Evolutionary conservation across 2,888 invertebrate species (phyloP).

Genomic region (Agrilus cyanescens): DNA sequence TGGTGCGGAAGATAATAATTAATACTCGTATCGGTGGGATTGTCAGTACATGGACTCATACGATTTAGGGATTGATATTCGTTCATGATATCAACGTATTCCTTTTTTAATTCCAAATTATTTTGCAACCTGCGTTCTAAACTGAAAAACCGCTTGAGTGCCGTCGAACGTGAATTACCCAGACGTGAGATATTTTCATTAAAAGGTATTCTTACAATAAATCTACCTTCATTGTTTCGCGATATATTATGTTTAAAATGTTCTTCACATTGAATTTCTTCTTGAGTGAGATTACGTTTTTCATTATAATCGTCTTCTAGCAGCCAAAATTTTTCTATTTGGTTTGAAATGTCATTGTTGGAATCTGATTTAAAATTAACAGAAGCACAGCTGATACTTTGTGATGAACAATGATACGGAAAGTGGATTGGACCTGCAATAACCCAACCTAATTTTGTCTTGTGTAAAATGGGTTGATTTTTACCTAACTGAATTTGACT

Average conservation of each 20-base stretch:
- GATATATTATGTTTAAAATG: too few relatives aligned
- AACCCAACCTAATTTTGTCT: conserved; percentile 9
- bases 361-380: too few relatives aligned
- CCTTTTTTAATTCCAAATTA: conserved; percentile 5
- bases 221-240: conserved; percentile 5
- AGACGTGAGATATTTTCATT: conserved; percentile 5
- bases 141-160: conserved; percentile 8
- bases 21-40: too few relatives aligned
- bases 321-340: conserved; percentile 19
- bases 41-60: conserved; percentile 6
- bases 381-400: too few relatives aligned
- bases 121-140: conserved; percentile 10
- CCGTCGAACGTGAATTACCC: conserved; percentile 7
- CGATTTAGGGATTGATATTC: conserved; percentile 7
- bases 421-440: background rate
- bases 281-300: too few relatives aligned
- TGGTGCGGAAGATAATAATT: too few relatives aligned
- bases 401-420: too few relatives aligned
- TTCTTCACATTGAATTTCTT: too few relatives aligned
- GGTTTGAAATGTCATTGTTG: background rate
- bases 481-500: conserved; percentile 6
- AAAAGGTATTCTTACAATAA: conserved; percentile 10
- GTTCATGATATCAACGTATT: conserved; percentile 8
- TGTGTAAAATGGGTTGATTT: conserved; percentile 4
- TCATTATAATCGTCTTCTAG: too few relatives aligned